phyloP scores from a whole-genome alignment of 2,113 vertebrate species.

The human (Homo sapiens) region GRCh38 chr13:27115501-27116000 shows the following conservation, averaged over 20 bases:
- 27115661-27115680: neutral
- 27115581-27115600: neutral
- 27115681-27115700: neutral
- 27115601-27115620: neutral
- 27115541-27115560: neutral
- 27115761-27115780: neutral
- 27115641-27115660: neutral
- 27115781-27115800: neutral
- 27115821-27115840: neutral
- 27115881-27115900: neutral
- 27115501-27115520: neutral
- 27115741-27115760: neutral
- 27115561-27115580: neutral
- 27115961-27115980: neutral
- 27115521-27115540: neutral
- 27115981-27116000: neutral
- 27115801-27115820: neutral
- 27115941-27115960: conserved; percentile 2
- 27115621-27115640: neutral
- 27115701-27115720: neutral
- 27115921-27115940: neutral
- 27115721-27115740: neutral
- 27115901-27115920: neutral
- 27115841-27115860: neutral
- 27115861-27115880: neutral